Evolutionary conservation across 2,113 vertebrate genomes (phyloP).

Genomic region (Rousettus leschenaultii): DNA sequence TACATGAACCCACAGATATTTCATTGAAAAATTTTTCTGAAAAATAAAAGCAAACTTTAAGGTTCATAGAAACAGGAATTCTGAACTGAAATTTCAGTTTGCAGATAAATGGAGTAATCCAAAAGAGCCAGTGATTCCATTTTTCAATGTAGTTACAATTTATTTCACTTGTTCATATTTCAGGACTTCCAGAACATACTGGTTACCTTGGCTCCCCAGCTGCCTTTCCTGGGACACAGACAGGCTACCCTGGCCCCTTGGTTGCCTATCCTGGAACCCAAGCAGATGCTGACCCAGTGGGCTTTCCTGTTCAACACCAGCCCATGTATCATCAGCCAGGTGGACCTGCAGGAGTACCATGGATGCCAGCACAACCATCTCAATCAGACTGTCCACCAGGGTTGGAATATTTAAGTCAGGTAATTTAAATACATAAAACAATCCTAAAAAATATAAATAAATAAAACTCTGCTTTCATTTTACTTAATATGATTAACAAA

Average conservation of each 20-base stretch:
- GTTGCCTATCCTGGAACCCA: not conserved
- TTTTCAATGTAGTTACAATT: not conserved
- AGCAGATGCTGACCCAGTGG: not conserved
- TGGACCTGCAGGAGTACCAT: not conserved
- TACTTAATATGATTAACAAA: not conserved
- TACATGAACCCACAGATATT: not conserved
- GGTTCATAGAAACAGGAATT: not conserved
- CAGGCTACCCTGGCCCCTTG: not conserved
- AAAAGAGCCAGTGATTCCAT: not conserved
- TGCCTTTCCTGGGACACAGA: not conserved
- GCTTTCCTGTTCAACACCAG: slow-evolving; percentile 67
- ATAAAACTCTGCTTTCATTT: not conserved
- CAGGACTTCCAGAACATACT: slow-evolving; percentile 1
- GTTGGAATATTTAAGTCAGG: slow-evolving; percentile 84
- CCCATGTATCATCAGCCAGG: slow-evolving; percentile 16
- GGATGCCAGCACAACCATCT: slow-evolving; percentile 77
- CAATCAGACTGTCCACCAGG: slow-evolving; percentile 81
- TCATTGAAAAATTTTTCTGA: not conserved
- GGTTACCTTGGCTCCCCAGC: not conserved
- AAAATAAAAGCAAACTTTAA: not conserved
- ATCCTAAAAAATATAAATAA: not conserved
- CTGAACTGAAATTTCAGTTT: not conserved
- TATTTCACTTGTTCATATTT: not conserved
- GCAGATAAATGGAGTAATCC: not conserved
- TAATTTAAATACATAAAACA: slow-evolving; percentile 51